Evolutionary conservation across 2,113 vertebrate species (phyloP).

Genomic region (Lichenostomus cassidix): DNA sequence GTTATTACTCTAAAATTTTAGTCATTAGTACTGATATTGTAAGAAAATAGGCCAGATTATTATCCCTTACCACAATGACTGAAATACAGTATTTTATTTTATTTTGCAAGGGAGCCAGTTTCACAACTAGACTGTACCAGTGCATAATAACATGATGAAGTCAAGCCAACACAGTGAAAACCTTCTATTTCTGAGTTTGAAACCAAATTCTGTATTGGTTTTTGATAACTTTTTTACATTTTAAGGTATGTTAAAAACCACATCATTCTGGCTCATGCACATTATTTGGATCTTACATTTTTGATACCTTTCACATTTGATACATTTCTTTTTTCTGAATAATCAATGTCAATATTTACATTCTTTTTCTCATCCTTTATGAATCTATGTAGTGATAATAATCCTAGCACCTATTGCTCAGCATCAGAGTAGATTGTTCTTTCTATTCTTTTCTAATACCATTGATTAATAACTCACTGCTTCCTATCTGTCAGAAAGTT

Average conservation of each 20-base stretch:
- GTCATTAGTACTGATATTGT: not conserved
- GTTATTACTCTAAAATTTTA: not conserved
- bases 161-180: not conserved
- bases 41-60: not conserved
- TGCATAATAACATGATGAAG: not conserved
- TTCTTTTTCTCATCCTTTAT: slow-evolving; percentile 14
- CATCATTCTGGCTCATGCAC: not conserved
- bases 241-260: not conserved
- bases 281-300: slow-evolving; percentile 11
- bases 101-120: not conserved
- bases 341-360: slow-evolving; percentile 31
- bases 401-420: not conserved
- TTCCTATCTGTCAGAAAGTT: slow-evolving; percentile 50
- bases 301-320: not conserved
- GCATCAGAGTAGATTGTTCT: slow-evolving; percentile 4
- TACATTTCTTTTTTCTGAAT: slow-evolving; percentile 12
- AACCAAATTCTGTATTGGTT: not conserved
- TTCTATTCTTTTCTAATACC: slow-evolving; percentile 47
- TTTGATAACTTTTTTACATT: not conserved
- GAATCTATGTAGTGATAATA: slow-evolving; percentile 19
- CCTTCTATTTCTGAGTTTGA: not conserved
- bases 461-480: slow-evolving; percentile 65
- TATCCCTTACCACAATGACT: not conserved
- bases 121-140: not conserved
- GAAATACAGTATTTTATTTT: not conserved